These are phyloP conservation scores for Agrotis ipsilon DNA, from an alignment of 2,888 invertebrate species.

Conservation along the genomic window DNA sequence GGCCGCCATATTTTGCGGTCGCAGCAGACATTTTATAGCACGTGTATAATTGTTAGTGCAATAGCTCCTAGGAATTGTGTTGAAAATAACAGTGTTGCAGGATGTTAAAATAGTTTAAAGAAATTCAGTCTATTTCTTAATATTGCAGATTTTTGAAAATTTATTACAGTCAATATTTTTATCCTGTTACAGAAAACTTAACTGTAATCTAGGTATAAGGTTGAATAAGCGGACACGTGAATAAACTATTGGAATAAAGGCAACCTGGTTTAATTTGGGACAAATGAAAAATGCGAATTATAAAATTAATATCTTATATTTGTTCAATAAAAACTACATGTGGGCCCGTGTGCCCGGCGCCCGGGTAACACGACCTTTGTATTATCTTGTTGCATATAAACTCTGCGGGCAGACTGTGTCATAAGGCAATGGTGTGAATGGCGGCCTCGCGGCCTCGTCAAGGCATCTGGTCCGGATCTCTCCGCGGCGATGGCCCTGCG, in stretches of 20 bases:
- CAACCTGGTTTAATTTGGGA: conserved; percentile 51
- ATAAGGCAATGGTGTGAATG: conserved; percentile 90
- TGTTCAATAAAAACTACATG: conserved; percentile 91
- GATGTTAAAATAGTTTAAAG: neutral
- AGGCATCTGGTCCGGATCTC: conserved; percentile 84
- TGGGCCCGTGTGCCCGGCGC: conserved; percentile 91
- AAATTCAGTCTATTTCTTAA: conserved; percentile 1
- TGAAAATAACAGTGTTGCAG: conserved; percentile 5
- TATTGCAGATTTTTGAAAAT: neutral
- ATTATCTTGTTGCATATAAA: conserved; percentile 91
- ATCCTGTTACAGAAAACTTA: conserved; percentile 1
- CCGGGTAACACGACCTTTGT: conserved; percentile 91
- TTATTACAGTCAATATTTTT: neutral
- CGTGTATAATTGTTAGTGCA: conserved; percentile 26
- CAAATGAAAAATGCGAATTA: conserved; percentile 85
- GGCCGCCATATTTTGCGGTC: conserved; percentile 35
- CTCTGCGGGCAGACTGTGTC: conserved; percentile 91
- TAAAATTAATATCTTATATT: conserved; percentile 92
- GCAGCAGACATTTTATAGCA: conserved; percentile 17
- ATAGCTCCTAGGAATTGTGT: conserved; percentile 22
- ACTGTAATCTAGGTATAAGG: conserved; percentile 2
- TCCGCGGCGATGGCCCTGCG: conserved; percentile 72
- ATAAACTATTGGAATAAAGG: conserved; percentile 57
- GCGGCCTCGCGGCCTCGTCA: conserved; percentile 79
- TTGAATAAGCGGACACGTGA: conserved; percentile 41